A percentile compares a stretch with the other conserved stretches of the same genome.
Conservation (phyloP, 30 jellyfish, hydroid and myxozoan species). For the Haliclystus octoradiatus region DNA sequence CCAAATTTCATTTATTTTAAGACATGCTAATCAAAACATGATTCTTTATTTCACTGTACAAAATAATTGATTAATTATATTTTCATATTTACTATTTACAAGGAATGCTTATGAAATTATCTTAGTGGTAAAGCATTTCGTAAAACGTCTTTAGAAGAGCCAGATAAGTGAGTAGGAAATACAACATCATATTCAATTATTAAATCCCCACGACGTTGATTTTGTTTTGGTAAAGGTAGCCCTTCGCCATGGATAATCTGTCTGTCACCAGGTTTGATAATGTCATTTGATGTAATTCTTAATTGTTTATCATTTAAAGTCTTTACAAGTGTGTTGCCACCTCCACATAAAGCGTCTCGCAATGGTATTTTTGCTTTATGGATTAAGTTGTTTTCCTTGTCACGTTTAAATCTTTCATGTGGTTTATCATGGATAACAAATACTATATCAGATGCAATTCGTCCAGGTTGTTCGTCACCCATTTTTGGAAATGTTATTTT, state of each 20-base stretch:
- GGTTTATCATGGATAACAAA: constrained; percentile 48
- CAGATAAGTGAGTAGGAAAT: constrained; percentile 34
- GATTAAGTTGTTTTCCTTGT: constrained; percentile 40
- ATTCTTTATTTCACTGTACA: no score
- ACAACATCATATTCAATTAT: constrained; percentile 34
- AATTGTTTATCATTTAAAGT: constrained; percentile 22
- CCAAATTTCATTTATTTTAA: no score
- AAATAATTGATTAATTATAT: no score
- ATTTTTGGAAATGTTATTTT: constrained; percentile 61
- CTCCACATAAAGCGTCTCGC: constrained; percentile 84
- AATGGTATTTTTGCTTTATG: constrained; percentile 36
- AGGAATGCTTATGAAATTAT: no score
- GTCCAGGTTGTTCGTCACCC: constrained; percentile 77
- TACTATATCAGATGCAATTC: constrained; percentile 66
- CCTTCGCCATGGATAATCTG: constrained; percentile 49
- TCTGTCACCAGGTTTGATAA: constrained; percentile 45
- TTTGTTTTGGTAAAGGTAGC: constrained; percentile 64
- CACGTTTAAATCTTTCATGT: constrained; percentile 41
- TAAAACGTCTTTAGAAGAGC: constrained; percentile 35
- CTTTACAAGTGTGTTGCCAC: constrained; percentile 31
- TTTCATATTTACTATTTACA: no score
- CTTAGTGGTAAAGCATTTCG: constrained; percentile 21
- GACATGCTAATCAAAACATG: no score
- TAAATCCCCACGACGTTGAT: constrained; percentile 13
- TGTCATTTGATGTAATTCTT: constrained; percentile 13